phyloP scores from a whole-genome alignment of 2,797 vertebrate species.

The Columba guinea region DNA sequence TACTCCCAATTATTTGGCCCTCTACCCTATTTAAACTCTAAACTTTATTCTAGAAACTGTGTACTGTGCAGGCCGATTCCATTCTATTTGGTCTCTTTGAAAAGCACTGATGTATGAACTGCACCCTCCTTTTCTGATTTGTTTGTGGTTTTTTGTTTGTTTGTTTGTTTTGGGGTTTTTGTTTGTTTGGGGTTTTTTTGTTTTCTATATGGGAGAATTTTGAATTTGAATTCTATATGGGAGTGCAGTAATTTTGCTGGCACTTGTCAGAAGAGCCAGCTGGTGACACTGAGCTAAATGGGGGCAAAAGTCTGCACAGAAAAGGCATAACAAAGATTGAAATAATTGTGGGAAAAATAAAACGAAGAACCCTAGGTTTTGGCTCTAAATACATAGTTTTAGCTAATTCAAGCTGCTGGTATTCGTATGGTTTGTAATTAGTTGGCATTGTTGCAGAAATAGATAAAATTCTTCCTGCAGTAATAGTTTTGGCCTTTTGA shows the following conservation, averaged over 20 bases:
- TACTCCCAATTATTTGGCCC: background rate
- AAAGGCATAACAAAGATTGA: background rate
- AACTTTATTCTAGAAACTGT: background rate
- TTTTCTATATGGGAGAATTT: background rate
- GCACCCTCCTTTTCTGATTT: background rate
- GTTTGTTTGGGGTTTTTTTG: background rate
- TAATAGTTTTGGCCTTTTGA: background rate
- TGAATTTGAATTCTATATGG: no score
- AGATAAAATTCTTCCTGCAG: background rate
- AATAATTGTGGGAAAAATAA: background rate
- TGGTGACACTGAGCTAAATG: background rate
- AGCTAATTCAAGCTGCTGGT: background rate
- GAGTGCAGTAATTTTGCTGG: background rate
- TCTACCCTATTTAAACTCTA: background rate
- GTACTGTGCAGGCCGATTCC: background rate
- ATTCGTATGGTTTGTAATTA: background rate
- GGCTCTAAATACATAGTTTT: background rate
- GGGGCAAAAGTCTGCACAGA: background rate
- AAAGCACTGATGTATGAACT: background rate
- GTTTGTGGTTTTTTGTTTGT: background rate
- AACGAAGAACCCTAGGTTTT: background rate
- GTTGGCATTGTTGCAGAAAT: background rate
- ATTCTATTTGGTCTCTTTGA: background rate
- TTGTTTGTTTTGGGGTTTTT: background rate
- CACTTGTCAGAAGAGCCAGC: background rate